phyloP scores from a whole-genome alignment of 1,140 invertebrate species.

The Hypothenemus hampei region DNA sequence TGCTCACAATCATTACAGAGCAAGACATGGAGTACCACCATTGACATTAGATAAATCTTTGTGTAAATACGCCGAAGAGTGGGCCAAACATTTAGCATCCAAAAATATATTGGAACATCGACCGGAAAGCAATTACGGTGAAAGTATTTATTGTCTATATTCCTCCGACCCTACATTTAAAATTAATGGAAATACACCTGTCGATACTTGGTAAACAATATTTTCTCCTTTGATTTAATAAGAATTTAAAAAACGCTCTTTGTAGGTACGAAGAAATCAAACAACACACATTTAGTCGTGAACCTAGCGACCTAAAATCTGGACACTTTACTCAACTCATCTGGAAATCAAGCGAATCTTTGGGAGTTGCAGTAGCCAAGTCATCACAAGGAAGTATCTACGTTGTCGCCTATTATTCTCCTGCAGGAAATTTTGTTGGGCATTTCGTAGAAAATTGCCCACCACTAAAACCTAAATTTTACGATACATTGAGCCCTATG shows the following conservation, averaged over 20 bases:
- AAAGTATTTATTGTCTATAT: conserved; percentile 75
- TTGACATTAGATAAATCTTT: conserved; percentile 54
- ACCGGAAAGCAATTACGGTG: conserved; percentile 68
- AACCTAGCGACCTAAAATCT: conserved; percentile 61
- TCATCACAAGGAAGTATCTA: conserved; percentile 66
- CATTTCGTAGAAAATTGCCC: conserved; percentile 72
- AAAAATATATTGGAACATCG: conserved; percentile 69
- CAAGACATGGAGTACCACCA: conserved; percentile 62
- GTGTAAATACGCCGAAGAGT: conserved; percentile 70
- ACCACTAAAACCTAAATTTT: conserved; percentile 38
- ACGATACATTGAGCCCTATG: background rate
- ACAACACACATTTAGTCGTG: conserved; percentile 55
- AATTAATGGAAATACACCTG: conserved; percentile 62
- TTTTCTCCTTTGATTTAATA: background rate
- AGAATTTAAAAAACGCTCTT: background rate
- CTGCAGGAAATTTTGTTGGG: conserved; percentile 79
- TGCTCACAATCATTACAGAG: conserved; percentile 72
- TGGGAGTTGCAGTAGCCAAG: conserved; percentile 73
- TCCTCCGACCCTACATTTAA: conserved; percentile 65
- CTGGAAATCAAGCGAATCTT: conserved; percentile 69
- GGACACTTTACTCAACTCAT: conserved; percentile 74
- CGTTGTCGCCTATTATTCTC: conserved; percentile 82
- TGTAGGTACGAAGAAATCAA: conserved; percentile 53
- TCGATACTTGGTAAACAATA: conserved; percentile 61
- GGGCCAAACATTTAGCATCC: conserved; percentile 70